These are phyloP conservation scores for Brachyptera risi DNA, from an alignment of 2,888 invertebrate genomes.

Conservation along the genomic window DNA sequence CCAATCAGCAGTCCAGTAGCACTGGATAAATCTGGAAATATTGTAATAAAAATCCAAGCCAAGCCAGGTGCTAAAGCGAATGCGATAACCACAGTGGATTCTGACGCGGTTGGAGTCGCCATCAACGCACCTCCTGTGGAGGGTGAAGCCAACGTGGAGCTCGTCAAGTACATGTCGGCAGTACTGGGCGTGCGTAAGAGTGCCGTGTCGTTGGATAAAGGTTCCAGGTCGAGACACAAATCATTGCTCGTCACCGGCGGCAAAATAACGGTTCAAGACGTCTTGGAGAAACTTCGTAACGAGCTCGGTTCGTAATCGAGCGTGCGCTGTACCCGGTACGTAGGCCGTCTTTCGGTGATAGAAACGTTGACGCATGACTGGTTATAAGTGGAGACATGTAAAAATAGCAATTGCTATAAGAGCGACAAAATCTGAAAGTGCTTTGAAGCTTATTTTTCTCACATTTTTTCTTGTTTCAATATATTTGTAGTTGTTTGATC, in stretches of 20 bases:
- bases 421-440: too few relatives aligned
- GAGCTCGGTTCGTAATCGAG: constrained; percentile 36
- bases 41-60: constrained; percentile 60
- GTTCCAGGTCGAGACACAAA: constrained; percentile 57
- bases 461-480: too few relatives aligned
- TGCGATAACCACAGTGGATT: constrained; percentile 59
- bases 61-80: constrained; percentile 74
- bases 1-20: too few relatives aligned
- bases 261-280: constrained; percentile 45
- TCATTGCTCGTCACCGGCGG: constrained; percentile 49
- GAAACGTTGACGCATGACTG: too few relatives aligned
- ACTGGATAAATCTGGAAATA: constrained; percentile 55
- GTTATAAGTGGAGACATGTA: too few relatives aligned
- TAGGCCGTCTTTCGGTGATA: too few relatives aligned
- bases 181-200: constrained; percentile 66
- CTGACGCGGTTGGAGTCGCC: constrained; percentile 67
- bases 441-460: too few relatives aligned
- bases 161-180: constrained; percentile 65
- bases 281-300: constrained; percentile 46
- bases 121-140: constrained; percentile 78
- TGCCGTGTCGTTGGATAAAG: constrained; percentile 61
- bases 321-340: too few relatives aligned
- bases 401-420: too few relatives aligned
- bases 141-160: constrained; percentile 74
- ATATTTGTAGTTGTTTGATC: too few relatives aligned